phyloP scores from a whole-genome alignment of 2,113 vertebrate species.

The Neotragus moschatus region DNA sequence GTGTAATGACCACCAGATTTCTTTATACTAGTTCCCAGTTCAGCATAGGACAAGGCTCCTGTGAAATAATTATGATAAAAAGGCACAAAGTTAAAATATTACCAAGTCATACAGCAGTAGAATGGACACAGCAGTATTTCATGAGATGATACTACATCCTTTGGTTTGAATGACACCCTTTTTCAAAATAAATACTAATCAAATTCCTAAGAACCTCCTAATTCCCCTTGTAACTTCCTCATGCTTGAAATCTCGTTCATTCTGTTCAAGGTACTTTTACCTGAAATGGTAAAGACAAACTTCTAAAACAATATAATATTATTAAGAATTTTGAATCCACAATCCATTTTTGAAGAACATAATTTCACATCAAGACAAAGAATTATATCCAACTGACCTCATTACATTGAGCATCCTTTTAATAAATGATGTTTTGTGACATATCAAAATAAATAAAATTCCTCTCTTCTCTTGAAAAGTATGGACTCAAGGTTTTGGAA shows the following conservation, averaged over 20 bases:
- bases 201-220: background rate
- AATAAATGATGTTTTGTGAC: background rate
- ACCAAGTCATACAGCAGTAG: background rate
- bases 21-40: constrained; percentile 94
- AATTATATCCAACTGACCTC: background rate
- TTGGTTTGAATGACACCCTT: background rate
- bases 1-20: constrained; percentile 98
- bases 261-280: background rate
- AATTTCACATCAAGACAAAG: background rate
- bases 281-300: background rate
- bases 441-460: background rate
- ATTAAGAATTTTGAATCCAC: background rate
- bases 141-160: background rate
- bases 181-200: background rate
- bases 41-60: constrained; percentile 96
- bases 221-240: background rate
- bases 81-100: background rate
- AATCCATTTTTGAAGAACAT: background rate
- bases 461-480: background rate
- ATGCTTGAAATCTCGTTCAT: background rate
- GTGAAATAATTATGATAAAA: constrained; percentile 35
- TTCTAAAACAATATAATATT: background rate
- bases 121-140: background rate
- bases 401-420: background rate
- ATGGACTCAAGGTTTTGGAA: background rate